Conservation (phyloP, 1,140 invertebrate genomes). For the Aphelenchoides avenae region DNA sequence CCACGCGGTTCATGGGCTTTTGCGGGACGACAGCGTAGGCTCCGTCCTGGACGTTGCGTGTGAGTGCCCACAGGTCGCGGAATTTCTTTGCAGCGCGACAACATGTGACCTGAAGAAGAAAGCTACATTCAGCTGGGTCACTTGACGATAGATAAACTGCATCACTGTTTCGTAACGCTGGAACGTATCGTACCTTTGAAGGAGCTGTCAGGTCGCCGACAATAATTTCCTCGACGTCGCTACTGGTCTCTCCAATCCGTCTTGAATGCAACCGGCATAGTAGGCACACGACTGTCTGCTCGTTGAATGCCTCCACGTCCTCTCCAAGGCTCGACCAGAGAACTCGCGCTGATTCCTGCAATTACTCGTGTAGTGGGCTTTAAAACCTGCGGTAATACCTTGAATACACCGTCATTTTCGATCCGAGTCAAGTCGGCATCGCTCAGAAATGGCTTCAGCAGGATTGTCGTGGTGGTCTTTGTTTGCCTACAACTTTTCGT, state of each 20-base stretch:
- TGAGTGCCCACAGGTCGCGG: slow-evolving; percentile 46
- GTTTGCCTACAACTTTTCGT: slow-evolving; percentile 9
- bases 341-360: slow-evolving; percentile 32
- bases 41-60: slow-evolving; percentile 32
- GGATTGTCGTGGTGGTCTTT: slow-evolving; percentile 49
- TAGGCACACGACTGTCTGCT: slow-evolving; percentile 35
- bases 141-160: slow-evolving; percentile 2
- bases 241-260: slow-evolving; percentile 36
- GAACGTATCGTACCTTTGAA: slow-evolving; percentile 24
- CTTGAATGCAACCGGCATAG: slow-evolving; percentile 50
- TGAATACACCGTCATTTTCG: slow-evolving; percentile 35
- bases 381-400: slow-evolving; percentile 9
- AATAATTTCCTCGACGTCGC: slow-evolving; percentile 56
- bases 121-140: not conserved
- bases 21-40: slow-evolving; percentile 19
- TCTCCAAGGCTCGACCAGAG: slow-evolving; percentile 34
- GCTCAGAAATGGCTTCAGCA: slow-evolving; percentile 49
- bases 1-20: slow-evolving; percentile 54
- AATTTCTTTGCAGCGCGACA: slow-evolving; percentile 49
- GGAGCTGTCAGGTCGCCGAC: slow-evolving; percentile 45
- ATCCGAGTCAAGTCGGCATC: slow-evolving; percentile 30
- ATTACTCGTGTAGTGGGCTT: too few species aligned
- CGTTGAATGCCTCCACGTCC: slow-evolving; percentile 8
- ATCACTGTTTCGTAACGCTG: not conserved
- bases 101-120: slow-evolving; percentile 33